phyloP scores from a whole-genome alignment of 2,113 vertebrate genomes.

The Brachionichthys hirsutus region DNA sequence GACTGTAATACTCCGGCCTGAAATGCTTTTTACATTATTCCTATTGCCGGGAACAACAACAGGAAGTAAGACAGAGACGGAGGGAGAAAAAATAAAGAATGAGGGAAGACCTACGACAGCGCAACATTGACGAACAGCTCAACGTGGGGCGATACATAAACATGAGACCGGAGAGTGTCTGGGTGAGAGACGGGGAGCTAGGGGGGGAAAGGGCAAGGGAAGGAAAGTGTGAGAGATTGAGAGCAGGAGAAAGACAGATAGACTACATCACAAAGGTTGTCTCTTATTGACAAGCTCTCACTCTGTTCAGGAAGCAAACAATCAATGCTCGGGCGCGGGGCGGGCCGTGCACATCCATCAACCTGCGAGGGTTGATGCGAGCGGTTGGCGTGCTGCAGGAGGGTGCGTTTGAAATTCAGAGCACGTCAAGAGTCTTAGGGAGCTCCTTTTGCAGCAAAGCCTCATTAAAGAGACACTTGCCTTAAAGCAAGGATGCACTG shows the following conservation, averaged over 20 bases:
- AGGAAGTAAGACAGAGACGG: conserved; percentile 7
- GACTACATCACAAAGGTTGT: conserved; percentile 51
- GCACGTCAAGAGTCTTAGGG: conserved; percentile 56
- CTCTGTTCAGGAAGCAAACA: conserved; percentile 57
- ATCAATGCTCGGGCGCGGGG: conserved; percentile 37
- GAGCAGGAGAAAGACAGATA: conserved; percentile 25
- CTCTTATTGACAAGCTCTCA: conserved; percentile 56
- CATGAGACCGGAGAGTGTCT: conserved; percentile 60
- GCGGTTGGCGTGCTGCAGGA: conserved; percentile 24
- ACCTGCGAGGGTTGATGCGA: not conserved
- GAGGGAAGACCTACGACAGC: conserved; percentile 47
- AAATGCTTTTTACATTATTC: conserved; percentile 24
- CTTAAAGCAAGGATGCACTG: conserved; percentile 62
- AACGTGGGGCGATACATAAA: conserved; percentile 60
- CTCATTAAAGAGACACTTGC: conserved; percentile 73
- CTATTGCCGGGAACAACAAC: not conserved
- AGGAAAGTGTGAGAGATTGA: conserved; percentile 3
- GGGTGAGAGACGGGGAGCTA: conserved; percentile 28
- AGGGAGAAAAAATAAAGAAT: conserved; percentile 15
- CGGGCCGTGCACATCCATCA: conserved; percentile 6
- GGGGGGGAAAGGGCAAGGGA: conserved; percentile 11
- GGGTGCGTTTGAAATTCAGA: conserved; percentile 65
- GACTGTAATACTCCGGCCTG: too few relatives aligned
- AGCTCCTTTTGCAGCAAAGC: conserved; percentile 68
- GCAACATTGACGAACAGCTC: conserved; percentile 32